Evolutionary conservation across 2,113 vertebrate species (phyloP).

Genomic region (Pardalotus punctatus): DNA sequence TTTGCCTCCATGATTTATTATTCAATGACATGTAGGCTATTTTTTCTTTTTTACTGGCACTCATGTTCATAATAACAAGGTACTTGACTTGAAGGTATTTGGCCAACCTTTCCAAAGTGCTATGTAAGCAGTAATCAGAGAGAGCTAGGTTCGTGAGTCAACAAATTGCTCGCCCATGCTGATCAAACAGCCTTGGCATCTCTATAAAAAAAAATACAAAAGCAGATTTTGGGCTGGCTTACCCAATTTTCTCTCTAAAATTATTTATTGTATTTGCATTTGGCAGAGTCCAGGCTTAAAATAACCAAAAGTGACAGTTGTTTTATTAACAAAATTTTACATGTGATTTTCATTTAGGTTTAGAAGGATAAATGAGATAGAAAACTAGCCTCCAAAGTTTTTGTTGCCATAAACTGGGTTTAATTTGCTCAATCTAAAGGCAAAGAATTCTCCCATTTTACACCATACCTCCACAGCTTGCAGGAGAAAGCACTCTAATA

Average conservation of each 20-base stretch:
- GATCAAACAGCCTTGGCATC: constrained; percentile 49
- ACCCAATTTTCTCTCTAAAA: constrained; percentile 15
- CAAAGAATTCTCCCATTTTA: neutral
- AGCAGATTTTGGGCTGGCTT: constrained; percentile 34
- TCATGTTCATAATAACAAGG: constrained; percentile 32
- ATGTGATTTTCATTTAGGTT: constrained; percentile 48
- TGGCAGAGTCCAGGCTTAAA: constrained; percentile 43
- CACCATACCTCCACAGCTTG: neutral
- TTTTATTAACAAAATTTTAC: constrained; percentile 49
- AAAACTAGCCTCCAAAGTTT: neutral
- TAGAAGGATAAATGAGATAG: constrained; percentile 27
- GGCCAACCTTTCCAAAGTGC: constrained; percentile 25
- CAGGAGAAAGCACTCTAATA: neutral
- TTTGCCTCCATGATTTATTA: constrained; percentile 39
- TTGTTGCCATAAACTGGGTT: neutral
- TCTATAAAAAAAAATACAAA: constrained; percentile 42
- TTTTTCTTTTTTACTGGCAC: constrained; percentile 41
- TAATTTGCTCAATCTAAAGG: neutral
- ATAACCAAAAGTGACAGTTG: constrained; percentile 44
- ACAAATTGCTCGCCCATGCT: constrained; percentile 50
- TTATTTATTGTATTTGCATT: constrained; percentile 58
- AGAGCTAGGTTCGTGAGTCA: neutral
- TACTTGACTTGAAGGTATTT: constrained; percentile 58
- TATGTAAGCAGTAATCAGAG: constrained; percentile 56
- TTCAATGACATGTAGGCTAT: constrained; percentile 11